A percentile compares a stretch with the other conserved stretches of the same genome.
Conservation (phyloP, 2,888 invertebrate genomes). For the Campopleginae sp. region DNA sequence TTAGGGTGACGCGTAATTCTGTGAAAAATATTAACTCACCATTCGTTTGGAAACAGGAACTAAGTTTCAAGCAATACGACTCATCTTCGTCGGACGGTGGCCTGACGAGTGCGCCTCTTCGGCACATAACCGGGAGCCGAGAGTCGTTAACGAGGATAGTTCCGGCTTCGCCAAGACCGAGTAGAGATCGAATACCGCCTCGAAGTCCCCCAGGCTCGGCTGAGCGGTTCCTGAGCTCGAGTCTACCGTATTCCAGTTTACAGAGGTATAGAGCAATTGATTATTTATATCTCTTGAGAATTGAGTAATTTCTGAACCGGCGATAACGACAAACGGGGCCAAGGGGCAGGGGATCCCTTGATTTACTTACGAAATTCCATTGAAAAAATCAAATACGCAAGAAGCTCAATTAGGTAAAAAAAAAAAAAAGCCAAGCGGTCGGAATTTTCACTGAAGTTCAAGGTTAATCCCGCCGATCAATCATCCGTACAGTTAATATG, state of each 20-base stretch:
- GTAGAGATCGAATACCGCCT: slow-evolving; percentile 79
- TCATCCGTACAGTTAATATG: background rate
- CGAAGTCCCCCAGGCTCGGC: slow-evolving; percentile 81
- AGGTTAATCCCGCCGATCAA: background rate
- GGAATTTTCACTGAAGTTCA: background rate
- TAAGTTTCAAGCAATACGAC: slow-evolving; percentile 82
- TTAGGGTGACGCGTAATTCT: background rate
- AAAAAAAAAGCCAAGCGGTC: background rate
- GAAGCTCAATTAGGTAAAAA: no score
- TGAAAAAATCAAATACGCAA: background rate
- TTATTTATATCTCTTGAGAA: background rate
- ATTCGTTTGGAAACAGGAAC: slow-evolving; percentile 77
- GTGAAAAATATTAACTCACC: background rate
- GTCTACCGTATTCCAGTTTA: slow-evolving; percentile 81
- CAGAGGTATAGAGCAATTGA: slow-evolving; percentile 77
- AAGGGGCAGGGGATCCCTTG: no score
- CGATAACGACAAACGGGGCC: no score
- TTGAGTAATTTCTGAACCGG: background rate
- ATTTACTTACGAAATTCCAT: background rate
- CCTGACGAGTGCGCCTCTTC: slow-evolving; percentile 77
- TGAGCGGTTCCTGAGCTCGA: slow-evolving; percentile 80
- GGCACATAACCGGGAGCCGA: slow-evolving; percentile 81
- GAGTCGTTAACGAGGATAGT: slow-evolving; percentile 81
- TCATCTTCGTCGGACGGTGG: slow-evolving; percentile 81
- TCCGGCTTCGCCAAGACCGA: slow-evolving; percentile 80